Base-by-base conservation (phyloP, 30 jellyfish, hydroid and myxozoan genomes). In the Aurelia coerulea region DNA sequence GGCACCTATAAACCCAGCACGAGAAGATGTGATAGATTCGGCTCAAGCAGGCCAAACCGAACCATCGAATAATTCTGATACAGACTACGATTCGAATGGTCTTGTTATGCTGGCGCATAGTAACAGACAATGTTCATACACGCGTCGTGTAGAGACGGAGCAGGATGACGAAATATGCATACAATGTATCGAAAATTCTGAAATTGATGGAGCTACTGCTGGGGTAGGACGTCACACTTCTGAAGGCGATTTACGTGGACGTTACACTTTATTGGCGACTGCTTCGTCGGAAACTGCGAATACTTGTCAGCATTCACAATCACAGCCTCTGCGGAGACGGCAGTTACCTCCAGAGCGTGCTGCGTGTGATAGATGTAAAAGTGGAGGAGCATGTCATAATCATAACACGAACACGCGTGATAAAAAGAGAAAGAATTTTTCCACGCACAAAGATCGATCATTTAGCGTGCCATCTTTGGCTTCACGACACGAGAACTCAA, bases 131-230 rank as follows among this genome's bases (percentile, higher is more conserved):
- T 46, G 56, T 46, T 46, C 56, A 5, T 2, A 46, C 56, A 46
- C 56, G 56, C 56, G 56, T 5, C 56, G 7, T 46, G 1, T 2
- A 2, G 56, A 2, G 56, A 46, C 56, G 6, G 56, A 46, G 7
- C 56, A 13, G 56, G 56, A 46, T 46, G 56, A 46, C 6, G 56
- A 46, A 6, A 10, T 65, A 32, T 79, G 89, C 33, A 3, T 79
- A 49, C 81, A 67, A 49, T 79, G 89, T 46, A 79, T 79, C 50
- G 89, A 79, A 65, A 39, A 79, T 12, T 79, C 80, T 5, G 80
- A 14, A 4, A 18, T 32, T 65, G 89, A 31, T 15, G 60, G 29
- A 19, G 34, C 16, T 65, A 79, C 16, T 13, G n/a, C n/a, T 0
- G 46, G 35, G 35, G 13, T 51, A 15, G 80, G 58, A 42, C 73